Evolutionary conservation across 2,113 vertebrate genomes (phyloP), one percentile per base, ranked within the genome.

Genomic region (Paracyprichromis sp.): DNA sequence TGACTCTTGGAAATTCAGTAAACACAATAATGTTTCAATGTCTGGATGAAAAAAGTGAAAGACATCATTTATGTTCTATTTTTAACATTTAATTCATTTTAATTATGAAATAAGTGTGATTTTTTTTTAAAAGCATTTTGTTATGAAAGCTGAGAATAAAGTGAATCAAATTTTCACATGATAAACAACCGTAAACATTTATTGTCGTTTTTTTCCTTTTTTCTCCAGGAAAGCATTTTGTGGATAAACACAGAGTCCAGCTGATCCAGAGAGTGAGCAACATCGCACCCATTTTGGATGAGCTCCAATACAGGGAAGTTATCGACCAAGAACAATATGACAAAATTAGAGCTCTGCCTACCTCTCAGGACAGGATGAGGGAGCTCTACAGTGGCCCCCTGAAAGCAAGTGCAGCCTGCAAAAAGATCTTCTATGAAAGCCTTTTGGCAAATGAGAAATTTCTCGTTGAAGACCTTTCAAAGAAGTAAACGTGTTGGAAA

Each of bases 151-250:
- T 8, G 24, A 57, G 1, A 29, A 29, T 16, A 59, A 16, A 29
- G 24, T 9, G 13, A 29, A 29, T 59, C 16, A 7, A 57, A 9
- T 0, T 2, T 29, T 9, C 8, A 59, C 0, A 6, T 2, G 26
- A 59, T 29, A 9, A 59, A 29, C 26, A 29, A 17, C 7, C 2
- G 5, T 4, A 6, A 59, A 31, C 26, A 4, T 59, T 59, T 29
- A 29, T 57, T 16, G 24, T 9, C 0, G 0, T 9, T 59, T 31
- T 5, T 31, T 59, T 2, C 26, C 14, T 59, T 9, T 29, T 47
- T 13, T 88, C 69, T 43, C 38, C 88, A 94, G 94, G 29, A 1
- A 1, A 12, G 9, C 73, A 92, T 3, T 96, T 96, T 86, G 91
- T 96, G 45, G 94, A 95, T 2, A 47, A 31, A 50, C 84, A 96